These are phyloP conservation scores for Cynocephalus volans DNA, from an alignment of 2,113 vertebrate species.

Conservation along the genomic window DNA sequence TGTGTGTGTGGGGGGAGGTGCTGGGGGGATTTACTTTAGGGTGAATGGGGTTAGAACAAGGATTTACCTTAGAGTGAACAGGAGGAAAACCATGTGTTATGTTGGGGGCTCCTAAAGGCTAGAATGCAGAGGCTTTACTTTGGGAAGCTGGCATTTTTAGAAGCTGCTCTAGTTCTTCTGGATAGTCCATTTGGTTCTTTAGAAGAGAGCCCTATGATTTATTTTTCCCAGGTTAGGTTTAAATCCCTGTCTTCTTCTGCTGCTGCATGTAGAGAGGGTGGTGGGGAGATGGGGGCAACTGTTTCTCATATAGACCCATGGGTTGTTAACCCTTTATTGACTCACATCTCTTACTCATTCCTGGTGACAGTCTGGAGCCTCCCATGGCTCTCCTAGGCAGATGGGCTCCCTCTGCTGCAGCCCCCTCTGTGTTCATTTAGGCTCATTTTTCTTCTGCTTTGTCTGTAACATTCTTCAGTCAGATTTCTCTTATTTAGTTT, in stretches of 20 bases:
- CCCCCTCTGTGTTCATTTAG: background rate
- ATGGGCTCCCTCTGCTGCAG: background rate
- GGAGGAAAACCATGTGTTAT: background rate
- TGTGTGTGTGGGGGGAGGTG: background rate
- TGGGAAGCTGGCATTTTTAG: background rate
- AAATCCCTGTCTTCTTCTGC: background rate
- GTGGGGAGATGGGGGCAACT: background rate
- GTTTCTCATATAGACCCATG: background rate
- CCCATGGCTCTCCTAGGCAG: background rate
- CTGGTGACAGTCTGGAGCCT: background rate
- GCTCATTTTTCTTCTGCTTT: background rate
- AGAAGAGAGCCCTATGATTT: background rate
- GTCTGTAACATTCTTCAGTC: background rate
- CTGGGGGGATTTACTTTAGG: background rate
- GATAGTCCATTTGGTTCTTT: constrained; percentile 34
- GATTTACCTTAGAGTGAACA: background rate
- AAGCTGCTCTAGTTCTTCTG: background rate
- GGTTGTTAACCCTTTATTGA: background rate
- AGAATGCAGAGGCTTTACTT: background rate
- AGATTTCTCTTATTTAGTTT: constrained; percentile 4
- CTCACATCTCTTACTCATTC: background rate
- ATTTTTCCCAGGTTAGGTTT: constrained; percentile 9
- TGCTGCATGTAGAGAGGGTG: background rate
- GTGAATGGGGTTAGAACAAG: background rate
- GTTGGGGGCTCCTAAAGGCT: background rate